A percentile compares a stretch with the other conserved stretches of the same genome.
phyloP scores from a whole-genome alignment of 2,888 invertebrate species.

The Patella ulyssiponensis region DNA sequence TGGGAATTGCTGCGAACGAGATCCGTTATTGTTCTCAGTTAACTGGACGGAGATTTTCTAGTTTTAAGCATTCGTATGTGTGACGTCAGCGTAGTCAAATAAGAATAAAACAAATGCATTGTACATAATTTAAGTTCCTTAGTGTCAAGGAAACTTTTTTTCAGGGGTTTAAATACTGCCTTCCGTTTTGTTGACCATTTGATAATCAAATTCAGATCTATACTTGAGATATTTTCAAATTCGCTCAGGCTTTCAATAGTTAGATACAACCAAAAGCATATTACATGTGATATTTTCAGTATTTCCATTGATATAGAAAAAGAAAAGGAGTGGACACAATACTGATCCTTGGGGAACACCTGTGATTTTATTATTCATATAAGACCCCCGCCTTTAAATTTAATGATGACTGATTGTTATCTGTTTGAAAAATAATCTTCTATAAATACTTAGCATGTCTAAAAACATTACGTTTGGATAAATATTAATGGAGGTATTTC shows the following conservation, averaged over 20 bases:
- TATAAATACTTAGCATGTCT: too few species aligned
- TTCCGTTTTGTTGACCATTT: background rate
- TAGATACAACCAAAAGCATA: background rate
- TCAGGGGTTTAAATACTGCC: background rate
- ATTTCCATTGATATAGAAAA: background rate
- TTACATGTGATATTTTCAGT: background rate
- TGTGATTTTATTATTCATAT: background rate
- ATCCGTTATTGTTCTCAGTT: background rate
- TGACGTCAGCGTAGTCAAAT: background rate
- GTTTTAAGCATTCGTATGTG: background rate
- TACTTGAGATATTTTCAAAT: background rate
- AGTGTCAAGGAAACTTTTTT: background rate
- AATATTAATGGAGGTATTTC: too few species aligned
- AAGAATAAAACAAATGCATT: background rate
- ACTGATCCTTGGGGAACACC: background rate
- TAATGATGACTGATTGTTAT: too few species aligned
- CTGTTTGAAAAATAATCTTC: too few species aligned
- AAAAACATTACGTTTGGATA: too few species aligned
- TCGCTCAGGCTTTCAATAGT: background rate
- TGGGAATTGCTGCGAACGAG: background rate
- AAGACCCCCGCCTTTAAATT: too few species aligned
- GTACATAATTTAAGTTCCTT: background rate
- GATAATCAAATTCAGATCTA: background rate
- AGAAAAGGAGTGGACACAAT: background rate
- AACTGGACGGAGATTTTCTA: background rate